These are phyloP conservation scores for Tragelaphus buxtoni DNA, from an alignment of 2,113 vertebrate species.

Conservation along the genomic window DNA sequence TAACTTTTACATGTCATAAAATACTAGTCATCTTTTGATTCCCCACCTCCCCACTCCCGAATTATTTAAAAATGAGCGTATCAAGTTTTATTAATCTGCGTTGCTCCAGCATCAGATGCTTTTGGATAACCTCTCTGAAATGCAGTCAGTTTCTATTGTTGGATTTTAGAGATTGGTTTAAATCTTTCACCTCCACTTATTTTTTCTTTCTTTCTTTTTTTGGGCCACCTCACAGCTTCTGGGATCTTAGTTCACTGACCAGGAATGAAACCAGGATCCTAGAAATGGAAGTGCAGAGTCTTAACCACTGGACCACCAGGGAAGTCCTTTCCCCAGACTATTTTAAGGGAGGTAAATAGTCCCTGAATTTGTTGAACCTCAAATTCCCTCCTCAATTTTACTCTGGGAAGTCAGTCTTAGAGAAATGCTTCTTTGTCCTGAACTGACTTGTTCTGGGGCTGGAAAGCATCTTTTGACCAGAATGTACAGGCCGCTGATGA, in stretches of 20 bases:
- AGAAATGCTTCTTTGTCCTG: neutral
- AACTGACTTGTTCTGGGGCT: neutral
- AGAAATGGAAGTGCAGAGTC: neutral
- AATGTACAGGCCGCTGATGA: neutral
- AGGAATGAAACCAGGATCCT: neutral
- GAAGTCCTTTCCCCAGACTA: neutral
- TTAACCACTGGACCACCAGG: neutral
- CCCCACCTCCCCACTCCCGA: rapidly evolving
- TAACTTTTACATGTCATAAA: neutral
- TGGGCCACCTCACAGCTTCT: neutral
- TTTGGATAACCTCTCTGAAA: neutral
- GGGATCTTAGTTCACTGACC: neutral
- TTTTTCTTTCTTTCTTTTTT: neutral
- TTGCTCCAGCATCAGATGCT: neutral
- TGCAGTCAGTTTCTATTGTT: neutral
- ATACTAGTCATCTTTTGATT: neutral
- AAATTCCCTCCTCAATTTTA: neutral
- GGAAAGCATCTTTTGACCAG: neutral
- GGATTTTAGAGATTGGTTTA: neutral
- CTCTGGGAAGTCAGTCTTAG: too few species aligned
- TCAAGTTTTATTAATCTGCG: neutral
- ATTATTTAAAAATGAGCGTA: neutral
- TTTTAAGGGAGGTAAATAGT: neutral
- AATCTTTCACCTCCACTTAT: neutral
- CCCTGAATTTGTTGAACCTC: neutral